A percentile compares a stretch with the other conserved stretches of the same genome.
Evolutionary conservation across 2,797 vertebrate species (phyloP).

Genomic region (Borostomias antarcticus): DNA sequence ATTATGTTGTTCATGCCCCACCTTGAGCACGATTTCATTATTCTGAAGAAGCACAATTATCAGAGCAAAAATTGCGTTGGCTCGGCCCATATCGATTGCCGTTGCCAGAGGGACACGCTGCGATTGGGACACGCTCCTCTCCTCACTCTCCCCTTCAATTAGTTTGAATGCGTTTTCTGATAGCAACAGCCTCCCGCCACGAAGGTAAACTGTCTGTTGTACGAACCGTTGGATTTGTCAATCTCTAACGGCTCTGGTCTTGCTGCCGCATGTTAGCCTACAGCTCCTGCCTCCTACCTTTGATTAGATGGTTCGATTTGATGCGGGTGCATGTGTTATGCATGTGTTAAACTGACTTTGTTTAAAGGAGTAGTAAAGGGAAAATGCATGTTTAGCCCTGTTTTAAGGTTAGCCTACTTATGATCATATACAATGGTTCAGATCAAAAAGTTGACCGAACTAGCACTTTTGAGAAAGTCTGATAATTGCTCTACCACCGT

Average conservation of each 20-base stretch:
- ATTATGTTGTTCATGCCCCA: conserved; percentile 58
- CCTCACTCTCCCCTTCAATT: conserved; percentile 47
- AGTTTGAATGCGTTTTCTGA: conserved; percentile 48
- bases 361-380: too few species aligned
- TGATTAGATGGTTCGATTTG: conserved; percentile 27
- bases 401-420: too few species aligned
- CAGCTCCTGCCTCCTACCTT: too few species aligned
- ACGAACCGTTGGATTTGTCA: conserved; percentile 48
- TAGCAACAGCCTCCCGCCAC: conserved; percentile 43
- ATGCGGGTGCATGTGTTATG: too few species aligned
- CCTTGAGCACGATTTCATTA: conserved; percentile 73
- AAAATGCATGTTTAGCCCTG: too few species aligned
- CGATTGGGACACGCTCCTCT: conserved; percentile 34
- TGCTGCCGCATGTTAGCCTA: too few species aligned
- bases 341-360: too few species aligned
- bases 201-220: conserved; percentile 54
- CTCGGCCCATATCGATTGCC: conserved; percentile 69
- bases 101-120: conserved; percentile 44
- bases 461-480: too few species aligned
- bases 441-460: too few species aligned
- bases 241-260: too few species aligned
- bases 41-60: conserved; percentile 69
- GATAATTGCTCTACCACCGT: too few species aligned
- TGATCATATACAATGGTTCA: too few species aligned
- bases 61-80: conserved; percentile 64